Base-by-base conservation (phyloP, 2,113 vertebrate genomes). In the Engraulis encrasicolus region DNA sequence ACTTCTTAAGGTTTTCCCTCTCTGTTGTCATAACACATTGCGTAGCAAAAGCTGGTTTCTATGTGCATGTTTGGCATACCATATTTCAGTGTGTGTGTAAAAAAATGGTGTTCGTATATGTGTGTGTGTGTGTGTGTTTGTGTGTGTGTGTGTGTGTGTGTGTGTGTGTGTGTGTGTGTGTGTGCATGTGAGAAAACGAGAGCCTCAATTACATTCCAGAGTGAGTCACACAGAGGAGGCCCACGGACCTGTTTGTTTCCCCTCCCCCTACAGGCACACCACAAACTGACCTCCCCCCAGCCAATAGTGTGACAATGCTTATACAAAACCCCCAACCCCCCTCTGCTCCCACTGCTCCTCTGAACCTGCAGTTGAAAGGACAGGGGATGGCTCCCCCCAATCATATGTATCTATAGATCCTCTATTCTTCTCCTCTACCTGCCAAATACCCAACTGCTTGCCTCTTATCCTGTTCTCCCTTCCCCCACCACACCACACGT, bases 311-410 rank as follows among this genome's bases (percentile, higher is more conserved):
- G 92, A 95, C 91, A 36, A 92, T 87, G 91, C 87, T 91, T 90
- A 90, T 89, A 90, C 93, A 45, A 45, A 74, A n/a, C n/a, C 79
- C 77, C 50, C 91, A 90, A 86, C 86, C 89, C 89, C 90, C 90
- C 90, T 85, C 88, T 86, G 82, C 80, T 84, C 86, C 89, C 89
- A 90, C 90, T 89, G 84, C 88, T 86, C 82, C 80, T 84, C 86
- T 86, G 78, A 82, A 81, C 91, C 87, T 78, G 88, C 90, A n/a
- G 92, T 92, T 94, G 90, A 93, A 95, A 94, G 87, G 91, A 94
- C 92, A 94, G 91, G 92, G 93, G 94, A 95, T 94, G 93, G 92
- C 91, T n/a, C n/a, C 91, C 92, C 91, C 86, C 89, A 92, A 92
- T 94, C 92, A 91, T 93, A 92, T 92, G 89, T 87, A 92, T 92